Evolutionary conservation across 2,888 invertebrate species (phyloP).

Genomic region (Cephus nigrinus): DNA sequence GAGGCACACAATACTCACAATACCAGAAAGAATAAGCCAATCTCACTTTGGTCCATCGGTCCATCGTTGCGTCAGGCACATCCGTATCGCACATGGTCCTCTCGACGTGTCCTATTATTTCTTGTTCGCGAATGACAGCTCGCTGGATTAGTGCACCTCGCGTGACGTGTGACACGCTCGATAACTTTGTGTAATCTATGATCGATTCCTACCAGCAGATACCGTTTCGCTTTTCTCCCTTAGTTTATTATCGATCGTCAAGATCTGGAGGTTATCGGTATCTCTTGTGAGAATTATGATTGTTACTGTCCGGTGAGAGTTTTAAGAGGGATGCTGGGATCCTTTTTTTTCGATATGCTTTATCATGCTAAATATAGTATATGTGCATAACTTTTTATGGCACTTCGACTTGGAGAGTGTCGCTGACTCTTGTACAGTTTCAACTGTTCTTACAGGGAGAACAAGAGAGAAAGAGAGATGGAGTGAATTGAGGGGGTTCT

Average conservation of each 20-base stretch:
- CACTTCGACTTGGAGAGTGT: neutral
- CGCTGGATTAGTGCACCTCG: neutral
- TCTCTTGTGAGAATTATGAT: neutral
- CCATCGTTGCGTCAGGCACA: neutral
- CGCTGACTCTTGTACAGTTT: too few species aligned
- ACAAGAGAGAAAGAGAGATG: neutral
- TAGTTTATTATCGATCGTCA: neutral
- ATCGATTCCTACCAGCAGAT: neutral
- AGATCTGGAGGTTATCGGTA: neutral
- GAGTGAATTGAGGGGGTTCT: too few species aligned
- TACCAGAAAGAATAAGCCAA: slow-evolving; percentile 6
- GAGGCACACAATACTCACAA: neutral
- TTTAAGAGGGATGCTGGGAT: neutral
- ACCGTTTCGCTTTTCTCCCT: neutral
- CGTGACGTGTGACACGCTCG: neutral
- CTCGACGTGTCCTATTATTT: slow-evolving; percentile 4
- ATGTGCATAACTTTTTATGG: neutral
- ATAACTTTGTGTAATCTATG: neutral
- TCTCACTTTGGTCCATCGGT: slow-evolving; percentile 4
- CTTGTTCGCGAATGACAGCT: neutral
- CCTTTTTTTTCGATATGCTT: neutral
- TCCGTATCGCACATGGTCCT: neutral
- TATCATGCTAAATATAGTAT: neutral
- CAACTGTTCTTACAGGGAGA: neutral
- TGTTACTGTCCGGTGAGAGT: neutral